A percentile compares a stretch with the other conserved stretches of the same genome.
phyloP scores from a whole-genome alignment of 2,113 vertebrate species.

The Eubucco bourcierii region DNA sequence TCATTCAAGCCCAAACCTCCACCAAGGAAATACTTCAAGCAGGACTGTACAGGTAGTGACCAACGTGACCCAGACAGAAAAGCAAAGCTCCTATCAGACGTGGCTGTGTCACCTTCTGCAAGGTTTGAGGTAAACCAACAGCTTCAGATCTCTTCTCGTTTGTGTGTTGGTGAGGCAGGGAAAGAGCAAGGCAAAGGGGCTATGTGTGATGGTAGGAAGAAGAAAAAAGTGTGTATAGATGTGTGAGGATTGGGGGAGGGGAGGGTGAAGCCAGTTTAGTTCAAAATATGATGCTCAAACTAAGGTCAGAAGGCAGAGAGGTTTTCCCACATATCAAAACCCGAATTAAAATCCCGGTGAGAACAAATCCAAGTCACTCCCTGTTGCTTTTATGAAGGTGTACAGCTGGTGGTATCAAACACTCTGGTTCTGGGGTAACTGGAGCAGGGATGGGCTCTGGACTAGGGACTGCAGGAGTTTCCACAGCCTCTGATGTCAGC shows the following conservation, averaged over 20 bases:
- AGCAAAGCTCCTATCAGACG: constrained; percentile 14
- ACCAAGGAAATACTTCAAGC: constrained; percentile 81
- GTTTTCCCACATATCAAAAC: neutral
- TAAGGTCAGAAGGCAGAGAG: neutral
- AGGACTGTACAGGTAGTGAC: constrained; percentile 74
- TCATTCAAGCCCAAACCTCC: constrained; percentile 79
- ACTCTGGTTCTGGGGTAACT: rapidly evolving
- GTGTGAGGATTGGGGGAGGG: neutral
- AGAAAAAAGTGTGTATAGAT: neutral
- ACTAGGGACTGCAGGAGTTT: neutral
- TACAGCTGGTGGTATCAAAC: rapidly evolving
- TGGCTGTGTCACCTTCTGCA: constrained; percentile 19
- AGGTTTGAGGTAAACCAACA: constrained; percentile 75
- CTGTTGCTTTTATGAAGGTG: rapidly evolving
- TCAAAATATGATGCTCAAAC: neutral
- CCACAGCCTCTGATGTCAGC: neutral
- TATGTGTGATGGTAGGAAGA: neutral
- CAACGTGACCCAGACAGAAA: constrained; percentile 56
- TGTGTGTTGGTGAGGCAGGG: neutral
- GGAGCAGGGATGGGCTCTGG: neutral
- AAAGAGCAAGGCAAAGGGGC: neutral
- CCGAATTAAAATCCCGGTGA: neutral
- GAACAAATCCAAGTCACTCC: neutral
- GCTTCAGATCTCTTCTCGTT: neutral
- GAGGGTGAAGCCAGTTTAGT: neutral